Evolutionary conservation across 2,113 vertebrate species (phyloP), one percentile per base, ranked within the genome.

Genomic region (Carassius auratus): DNA sequence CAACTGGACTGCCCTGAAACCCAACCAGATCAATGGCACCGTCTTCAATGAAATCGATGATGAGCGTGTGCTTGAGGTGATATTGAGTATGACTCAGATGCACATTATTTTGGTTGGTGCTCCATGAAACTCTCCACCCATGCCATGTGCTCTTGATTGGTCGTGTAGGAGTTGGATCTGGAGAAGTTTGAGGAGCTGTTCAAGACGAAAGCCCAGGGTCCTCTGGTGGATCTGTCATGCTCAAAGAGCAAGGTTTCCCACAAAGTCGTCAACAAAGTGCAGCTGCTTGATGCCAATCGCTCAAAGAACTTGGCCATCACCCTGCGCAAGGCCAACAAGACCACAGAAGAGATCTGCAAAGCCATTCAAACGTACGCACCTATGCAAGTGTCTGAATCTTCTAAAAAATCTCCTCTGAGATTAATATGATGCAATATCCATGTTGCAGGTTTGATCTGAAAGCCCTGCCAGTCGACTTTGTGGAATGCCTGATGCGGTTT

Each of bases 241-340:
- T 92, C 96, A 86, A 99, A 98, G 93, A 96, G 83, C 92, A 99
- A 99, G 89, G 96, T 96, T 0, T 93, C 97, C 0, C 96, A 97
- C 86, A 97, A 96, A 74, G 90, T 92, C 0, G 93, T 93, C 61
- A 96, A 95, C 92, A 99, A 97, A 92, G 96, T 99, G 87, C 97
- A 95, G 0, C 94, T 99, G 76, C 93, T 99, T 81, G 98, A 99
- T 1, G 93, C 97, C 90, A 99, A 99, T 88, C 96, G 98, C 21
- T 98, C 97, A 91, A 99, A 99, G 94, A 99, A 99, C 94, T 89
- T 99, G 81, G 97, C 98, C 89, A 99, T 99, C 93, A 99, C 97
- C 1, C 93, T 99, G 61, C 94, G 98, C 86, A 99, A 98, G 90
- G 98, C 96, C 0, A 96, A 96, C 88, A 97, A 97, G 90, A 91